phyloP scores from a whole-genome alignment of 2,797 vertebrate genomes.

The Hydrocynus forskahlii region DNA sequence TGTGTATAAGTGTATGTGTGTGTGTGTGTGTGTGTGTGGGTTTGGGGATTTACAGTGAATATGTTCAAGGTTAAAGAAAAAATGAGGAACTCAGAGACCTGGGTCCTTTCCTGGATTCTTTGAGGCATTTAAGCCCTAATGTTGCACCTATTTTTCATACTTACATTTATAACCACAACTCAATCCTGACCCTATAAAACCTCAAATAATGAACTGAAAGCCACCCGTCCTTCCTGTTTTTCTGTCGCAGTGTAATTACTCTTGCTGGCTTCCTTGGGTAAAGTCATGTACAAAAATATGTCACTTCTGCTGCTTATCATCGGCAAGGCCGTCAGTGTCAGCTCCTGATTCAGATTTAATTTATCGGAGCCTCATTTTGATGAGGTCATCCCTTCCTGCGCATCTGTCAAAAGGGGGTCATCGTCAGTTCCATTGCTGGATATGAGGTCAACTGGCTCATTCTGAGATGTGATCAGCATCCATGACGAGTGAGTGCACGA shows the following conservation, averaged over 20 bases:
- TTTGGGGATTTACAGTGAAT: slow-evolving; percentile 4
- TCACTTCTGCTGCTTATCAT: background rate
- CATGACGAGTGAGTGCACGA: slow-evolving; percentile 39
- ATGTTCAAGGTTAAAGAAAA: background rate
- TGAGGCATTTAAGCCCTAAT: background rate
- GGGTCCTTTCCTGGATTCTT: background rate
- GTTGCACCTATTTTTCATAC: background rate
- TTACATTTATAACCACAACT: background rate
- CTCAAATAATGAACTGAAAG: background rate
- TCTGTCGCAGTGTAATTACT: background rate
- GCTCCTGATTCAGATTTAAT: background rate
- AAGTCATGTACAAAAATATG: slow-evolving; percentile 2
- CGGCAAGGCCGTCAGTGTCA: background rate
- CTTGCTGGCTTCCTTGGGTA: background rate
- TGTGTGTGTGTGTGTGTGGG: slow-evolving; percentile 8
- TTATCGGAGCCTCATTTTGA: background rate
- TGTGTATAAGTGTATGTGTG: background rate
- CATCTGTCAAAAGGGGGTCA: slow-evolving; percentile 2
- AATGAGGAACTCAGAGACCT: background rate
- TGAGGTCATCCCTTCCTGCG: slow-evolving; percentile 9
- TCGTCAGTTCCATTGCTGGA: background rate
- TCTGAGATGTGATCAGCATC: slow-evolving; percentile 19
- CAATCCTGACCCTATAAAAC: background rate
- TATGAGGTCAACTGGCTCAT: slow-evolving; percentile 13
- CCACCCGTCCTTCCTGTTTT: background rate